These are phyloP conservation scores for Epinotia demarniana DNA, from an alignment of 2,888 invertebrate species.

Conservation along the genomic window DNA sequence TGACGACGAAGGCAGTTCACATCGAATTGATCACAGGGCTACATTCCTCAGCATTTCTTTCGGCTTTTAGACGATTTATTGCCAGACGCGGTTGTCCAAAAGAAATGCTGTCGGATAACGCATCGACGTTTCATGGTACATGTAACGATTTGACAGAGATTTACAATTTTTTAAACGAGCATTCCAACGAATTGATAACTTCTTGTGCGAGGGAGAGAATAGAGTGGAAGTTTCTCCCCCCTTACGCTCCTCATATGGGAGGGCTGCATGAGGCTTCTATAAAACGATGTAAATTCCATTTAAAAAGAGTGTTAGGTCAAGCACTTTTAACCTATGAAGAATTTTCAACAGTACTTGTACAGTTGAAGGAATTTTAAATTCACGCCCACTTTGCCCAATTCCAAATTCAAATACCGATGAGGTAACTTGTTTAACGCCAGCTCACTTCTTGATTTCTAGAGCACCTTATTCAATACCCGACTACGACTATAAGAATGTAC, in stretches of 20 bases:
- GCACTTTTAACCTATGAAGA: constrained; percentile 9
- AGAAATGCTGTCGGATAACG: background rate
- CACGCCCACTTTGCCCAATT: constrained; percentile 7
- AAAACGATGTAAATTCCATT: constrained; percentile 4
- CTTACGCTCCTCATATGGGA: constrained; percentile 5
- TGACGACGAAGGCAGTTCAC: constrained; percentile 9
- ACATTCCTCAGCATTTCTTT: constrained; percentile 4
- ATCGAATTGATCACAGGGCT: constrained; percentile 8
- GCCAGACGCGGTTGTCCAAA: background rate
- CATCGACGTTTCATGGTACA: constrained; percentile 3
- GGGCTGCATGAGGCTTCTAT: constrained; percentile 6
- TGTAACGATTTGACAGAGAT: constrained; percentile 5
- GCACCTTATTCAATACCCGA: too few species aligned
- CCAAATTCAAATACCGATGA: constrained; percentile 2
- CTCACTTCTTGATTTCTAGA: too few species aligned
- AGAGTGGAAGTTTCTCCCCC: constrained; percentile 13
- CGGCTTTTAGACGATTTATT: background rate
- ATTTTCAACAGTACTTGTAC: background rate
- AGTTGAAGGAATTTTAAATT: constrained; percentile 24
- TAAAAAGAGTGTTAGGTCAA: constrained; percentile 15
- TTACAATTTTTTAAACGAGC: constrained; percentile 5
- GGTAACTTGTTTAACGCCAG: too few species aligned
- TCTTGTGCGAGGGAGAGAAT: constrained; percentile 5
- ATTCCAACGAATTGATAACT: background rate
- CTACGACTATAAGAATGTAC: too few species aligned